phyloP scores from a whole-genome alignment of 2,888 invertebrate genomes.

The Epinotia nisella region DNA sequence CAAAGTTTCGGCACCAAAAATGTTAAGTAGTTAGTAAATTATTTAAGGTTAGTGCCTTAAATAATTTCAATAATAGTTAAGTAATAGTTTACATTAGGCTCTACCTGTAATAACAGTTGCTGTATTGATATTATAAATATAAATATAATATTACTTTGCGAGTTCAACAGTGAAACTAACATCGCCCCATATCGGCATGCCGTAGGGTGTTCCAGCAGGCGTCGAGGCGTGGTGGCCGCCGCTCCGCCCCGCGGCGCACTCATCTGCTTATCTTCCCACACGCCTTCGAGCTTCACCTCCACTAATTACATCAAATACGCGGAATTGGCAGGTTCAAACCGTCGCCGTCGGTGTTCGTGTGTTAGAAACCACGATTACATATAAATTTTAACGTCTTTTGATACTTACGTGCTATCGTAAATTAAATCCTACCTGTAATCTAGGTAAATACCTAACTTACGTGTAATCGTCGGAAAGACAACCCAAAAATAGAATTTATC shows the following conservation, averaged over 20 bases:
- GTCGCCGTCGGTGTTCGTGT: background rate
- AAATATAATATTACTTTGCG: background rate
- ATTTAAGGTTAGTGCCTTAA: too few relatives aligned
- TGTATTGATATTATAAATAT: too few relatives aligned
- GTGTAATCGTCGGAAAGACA: too few relatives aligned
- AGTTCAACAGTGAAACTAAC: constrained; percentile 12
- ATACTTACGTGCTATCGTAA: background rate
- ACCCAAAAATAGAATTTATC: too few relatives aligned
- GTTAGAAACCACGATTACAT: background rate
- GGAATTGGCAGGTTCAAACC: background rate
- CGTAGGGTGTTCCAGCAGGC: constrained; percentile 56
- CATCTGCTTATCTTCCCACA: constrained; percentile 71
- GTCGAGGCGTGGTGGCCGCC: constrained; percentile 73
- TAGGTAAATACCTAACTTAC: too few relatives aligned
- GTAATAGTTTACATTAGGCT: too few relatives aligned
- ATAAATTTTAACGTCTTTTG: background rate
- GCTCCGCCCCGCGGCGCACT: constrained; percentile 53
- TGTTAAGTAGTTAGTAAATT: background rate
- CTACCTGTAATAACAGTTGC: too few relatives aligned
- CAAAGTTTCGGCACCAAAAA: background rate
- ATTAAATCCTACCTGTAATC: too few relatives aligned
- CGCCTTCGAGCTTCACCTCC: constrained; percentile 28
- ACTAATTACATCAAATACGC: constrained; percentile 17
- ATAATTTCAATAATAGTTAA: too few relatives aligned
- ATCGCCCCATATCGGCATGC: background rate